Conservation (phyloP, 2,797 vertebrate species). For the Sebastes aleutianus region DNA sequence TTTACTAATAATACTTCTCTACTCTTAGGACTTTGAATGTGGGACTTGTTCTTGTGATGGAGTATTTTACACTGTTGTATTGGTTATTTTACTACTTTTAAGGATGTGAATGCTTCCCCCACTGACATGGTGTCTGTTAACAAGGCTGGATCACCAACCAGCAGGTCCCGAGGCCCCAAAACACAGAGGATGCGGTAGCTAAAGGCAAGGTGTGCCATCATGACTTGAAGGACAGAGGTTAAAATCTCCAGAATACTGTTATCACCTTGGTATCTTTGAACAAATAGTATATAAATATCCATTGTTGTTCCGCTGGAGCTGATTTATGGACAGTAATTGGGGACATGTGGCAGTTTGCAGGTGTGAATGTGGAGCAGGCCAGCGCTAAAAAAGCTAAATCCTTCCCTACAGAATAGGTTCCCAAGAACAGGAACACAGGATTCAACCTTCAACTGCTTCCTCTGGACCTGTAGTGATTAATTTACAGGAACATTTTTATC, state of each 20-base stretch:
- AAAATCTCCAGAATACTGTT: not conserved
- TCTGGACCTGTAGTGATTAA: not conserved
- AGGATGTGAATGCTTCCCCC: not conserved
- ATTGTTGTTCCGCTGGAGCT: not conserved
- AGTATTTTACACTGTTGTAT: not conserved
- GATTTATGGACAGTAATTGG: not conserved
- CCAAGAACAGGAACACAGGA: not conserved
- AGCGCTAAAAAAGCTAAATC: not conserved
- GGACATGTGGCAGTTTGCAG: not conserved
- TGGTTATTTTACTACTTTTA: not conserved
- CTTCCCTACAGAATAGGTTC: constrained; percentile 3
- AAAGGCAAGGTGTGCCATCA: not conserved
- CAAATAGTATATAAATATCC: no score
- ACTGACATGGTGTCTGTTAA: not conserved
- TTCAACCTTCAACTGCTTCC: not conserved
- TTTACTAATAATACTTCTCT: no score
- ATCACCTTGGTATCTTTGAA: not conserved
- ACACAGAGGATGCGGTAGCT: not conserved
- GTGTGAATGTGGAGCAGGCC: constrained; percentile 17
- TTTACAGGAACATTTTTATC: not conserved
- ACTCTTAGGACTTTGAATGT: no score
- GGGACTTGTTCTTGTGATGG: no score
- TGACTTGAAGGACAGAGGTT: not conserved
- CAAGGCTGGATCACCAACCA: not conserved
- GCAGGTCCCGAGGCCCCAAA: not conserved